These are phyloP conservation scores for Dasysyrphus tricinctus DNA, from an alignment of 2,888 invertebrate genomes.

Conservation along the genomic window DNA sequence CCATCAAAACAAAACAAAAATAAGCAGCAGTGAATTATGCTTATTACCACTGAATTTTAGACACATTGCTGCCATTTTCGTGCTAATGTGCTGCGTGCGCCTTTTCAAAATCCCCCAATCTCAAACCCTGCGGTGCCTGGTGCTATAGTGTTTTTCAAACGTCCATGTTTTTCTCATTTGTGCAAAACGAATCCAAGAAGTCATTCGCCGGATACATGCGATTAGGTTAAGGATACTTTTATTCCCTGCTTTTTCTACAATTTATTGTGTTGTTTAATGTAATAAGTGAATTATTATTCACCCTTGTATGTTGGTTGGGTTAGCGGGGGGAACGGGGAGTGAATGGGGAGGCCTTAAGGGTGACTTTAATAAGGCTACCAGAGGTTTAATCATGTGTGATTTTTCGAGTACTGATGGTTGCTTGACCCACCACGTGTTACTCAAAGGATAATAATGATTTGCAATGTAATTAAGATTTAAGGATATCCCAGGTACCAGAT, in stretches of 20 bases:
- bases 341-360: neutral
- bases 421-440: constrained; percentile 22
- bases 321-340: neutral
- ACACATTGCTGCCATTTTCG: constrained; percentile 64
- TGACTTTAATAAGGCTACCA: neutral
- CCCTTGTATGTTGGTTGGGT: constrained; percentile 33
- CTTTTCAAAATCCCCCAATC: constrained; percentile 43
- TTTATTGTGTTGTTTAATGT: constrained; percentile 75
- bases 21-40: constrained; percentile 70
- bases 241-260: constrained; percentile 71
- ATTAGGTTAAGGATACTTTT: constrained; percentile 79
- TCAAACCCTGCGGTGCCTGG: neutral
- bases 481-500: constrained; percentile 43
- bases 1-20: constrained; percentile 18
- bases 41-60: constrained; percentile 73
- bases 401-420: neutral
- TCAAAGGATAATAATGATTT: constrained; percentile 63
- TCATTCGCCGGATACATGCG: constrained; percentile 83
- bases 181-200: constrained; percentile 75
- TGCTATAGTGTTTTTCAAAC: neutral
- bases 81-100: constrained; percentile 70
- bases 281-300: constrained; percentile 75
- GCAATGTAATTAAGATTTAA: constrained; percentile 72
- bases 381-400: constrained; percentile 47
- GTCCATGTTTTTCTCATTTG: constrained; percentile 30